Evolutionary conservation across 2,888 invertebrate genomes (phyloP), one percentile per base, ranked within the genome.

Genomic region (Melolontha melolontha): DNA sequence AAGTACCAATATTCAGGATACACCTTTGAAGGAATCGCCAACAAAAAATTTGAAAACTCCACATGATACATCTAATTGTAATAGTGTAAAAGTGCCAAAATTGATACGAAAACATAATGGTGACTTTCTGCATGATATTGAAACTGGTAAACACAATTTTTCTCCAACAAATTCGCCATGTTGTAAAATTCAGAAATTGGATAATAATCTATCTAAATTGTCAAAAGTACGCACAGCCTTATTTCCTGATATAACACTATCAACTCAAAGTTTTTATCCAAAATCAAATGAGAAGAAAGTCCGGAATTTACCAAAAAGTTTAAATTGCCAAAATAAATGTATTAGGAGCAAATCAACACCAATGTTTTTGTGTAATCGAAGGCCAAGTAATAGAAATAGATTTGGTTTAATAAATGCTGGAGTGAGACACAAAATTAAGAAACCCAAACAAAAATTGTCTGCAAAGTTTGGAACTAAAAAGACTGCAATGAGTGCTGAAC

Each of bases 371-470:
- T 79, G 22, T 79, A 82, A 55, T 77, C 83, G 0, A 75, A 82
- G 57, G 76, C 84, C 0, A 76, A 80, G 54, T 79, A 83, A 77
- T 17, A 79, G 84, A 27, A 82, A 81, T 57, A 85, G 69, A 65
- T 75, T 85, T 8, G 89, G 89, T 0, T 86, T 87, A 77, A 90
- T 91, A n/a, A 91, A 91, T 76, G 83, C 86, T 68, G 91, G 91
- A 0, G 91, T 91, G 0, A 81, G 84, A 67, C 91, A 91, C 75
- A 87, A 85, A 69, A 89, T 91, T 62, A 84, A 85, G 54, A 89
- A 87, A 77, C 90, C 89, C 0, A 91, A 87, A 79, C 78, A 83
- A 0, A 84, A 85, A 62, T 78, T 78, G 68, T 50, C 73, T 8
- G 68, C 69, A 7, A 78, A 76, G 64, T 67, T 68, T 10, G 71